Conservation (phyloP, 2,888 invertebrate genomes). For the Synergus laeviventris region DNA sequence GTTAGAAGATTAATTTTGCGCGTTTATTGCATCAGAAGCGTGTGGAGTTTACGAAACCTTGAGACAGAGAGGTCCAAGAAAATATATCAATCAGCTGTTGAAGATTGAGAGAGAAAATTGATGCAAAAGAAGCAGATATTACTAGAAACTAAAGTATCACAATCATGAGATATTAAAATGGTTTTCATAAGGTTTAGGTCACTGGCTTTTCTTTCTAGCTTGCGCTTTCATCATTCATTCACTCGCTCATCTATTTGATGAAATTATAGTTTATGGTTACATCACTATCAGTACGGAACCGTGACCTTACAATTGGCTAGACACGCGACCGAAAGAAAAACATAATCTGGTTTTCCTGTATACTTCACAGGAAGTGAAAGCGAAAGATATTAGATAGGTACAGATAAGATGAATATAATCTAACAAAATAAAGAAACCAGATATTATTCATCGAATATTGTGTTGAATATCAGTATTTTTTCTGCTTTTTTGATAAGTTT, state of each 20-base stretch:
- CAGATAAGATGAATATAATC: neutral
- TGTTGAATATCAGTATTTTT: neutral
- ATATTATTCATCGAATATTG: too few relatives aligned
- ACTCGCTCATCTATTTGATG: conserved; percentile 13
- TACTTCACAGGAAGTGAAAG: neutral
- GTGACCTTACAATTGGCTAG: conserved; percentile 12
- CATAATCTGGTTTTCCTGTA: neutral
- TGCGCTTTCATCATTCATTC: conserved; percentile 3
- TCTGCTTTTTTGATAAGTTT: too few relatives aligned
- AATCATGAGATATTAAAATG: neutral
- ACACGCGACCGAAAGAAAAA: conserved; percentile 26
- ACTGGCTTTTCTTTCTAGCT: neutral
- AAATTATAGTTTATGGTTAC: conserved; percentile 9
- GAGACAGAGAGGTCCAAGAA: neutral
- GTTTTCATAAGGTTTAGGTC: neutral
- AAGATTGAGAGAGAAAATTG: neutral
- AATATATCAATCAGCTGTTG: neutral
- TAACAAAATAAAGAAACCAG: neutral
- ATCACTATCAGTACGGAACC: conserved; percentile 24
- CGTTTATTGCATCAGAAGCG: conserved; percentile 7
- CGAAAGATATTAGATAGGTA: too few relatives aligned
- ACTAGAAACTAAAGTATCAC: neutral
- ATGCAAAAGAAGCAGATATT: neutral
- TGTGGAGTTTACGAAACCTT: conserved; percentile 4
- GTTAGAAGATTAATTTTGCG: neutral